These are phyloP conservation scores for Amazonetta brasiliensis DNA, from an alignment of 2,797 vertebrate genomes.

Conservation along the genomic window DNA sequence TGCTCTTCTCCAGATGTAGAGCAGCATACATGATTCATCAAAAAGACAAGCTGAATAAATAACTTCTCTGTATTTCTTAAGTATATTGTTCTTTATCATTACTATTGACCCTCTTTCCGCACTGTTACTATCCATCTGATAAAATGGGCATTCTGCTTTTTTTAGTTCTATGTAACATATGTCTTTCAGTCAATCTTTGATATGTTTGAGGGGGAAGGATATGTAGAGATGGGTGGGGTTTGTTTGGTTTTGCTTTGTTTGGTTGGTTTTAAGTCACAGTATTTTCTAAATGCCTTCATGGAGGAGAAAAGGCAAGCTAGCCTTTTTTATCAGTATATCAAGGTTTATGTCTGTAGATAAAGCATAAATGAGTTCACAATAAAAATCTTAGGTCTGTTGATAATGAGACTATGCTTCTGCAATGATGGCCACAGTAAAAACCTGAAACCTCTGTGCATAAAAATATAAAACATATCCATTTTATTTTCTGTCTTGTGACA, in stretches of 20 bases:
- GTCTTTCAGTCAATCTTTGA: neutral
- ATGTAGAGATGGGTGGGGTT: neutral
- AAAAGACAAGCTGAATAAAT: neutral
- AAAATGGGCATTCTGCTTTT: neutral
- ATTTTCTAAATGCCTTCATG: neutral
- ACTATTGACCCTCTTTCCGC: neutral
- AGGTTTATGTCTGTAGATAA: neutral
- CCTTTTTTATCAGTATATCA: neutral
- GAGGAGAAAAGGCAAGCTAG: neutral
- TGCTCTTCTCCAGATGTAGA: neutral
- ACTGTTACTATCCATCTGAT: neutral
- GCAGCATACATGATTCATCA: neutral
- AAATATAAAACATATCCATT: neutral
- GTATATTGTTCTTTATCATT: neutral
- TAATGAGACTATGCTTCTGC: conserved; percentile 9
- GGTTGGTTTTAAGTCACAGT: neutral
- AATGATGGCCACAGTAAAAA: neutral
- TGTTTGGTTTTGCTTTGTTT: neutral
- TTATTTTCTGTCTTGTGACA: conserved; percentile 16
- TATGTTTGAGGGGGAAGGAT: neutral
- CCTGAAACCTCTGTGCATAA: neutral
- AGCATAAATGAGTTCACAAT: neutral
- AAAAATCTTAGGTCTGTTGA: conserved; percentile 21
- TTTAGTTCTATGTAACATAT: neutral
- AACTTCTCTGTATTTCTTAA: neutral